Evolutionary conservation across 2,888 invertebrate species (phyloP).

Genomic region (Clanis bilineata): DNA sequence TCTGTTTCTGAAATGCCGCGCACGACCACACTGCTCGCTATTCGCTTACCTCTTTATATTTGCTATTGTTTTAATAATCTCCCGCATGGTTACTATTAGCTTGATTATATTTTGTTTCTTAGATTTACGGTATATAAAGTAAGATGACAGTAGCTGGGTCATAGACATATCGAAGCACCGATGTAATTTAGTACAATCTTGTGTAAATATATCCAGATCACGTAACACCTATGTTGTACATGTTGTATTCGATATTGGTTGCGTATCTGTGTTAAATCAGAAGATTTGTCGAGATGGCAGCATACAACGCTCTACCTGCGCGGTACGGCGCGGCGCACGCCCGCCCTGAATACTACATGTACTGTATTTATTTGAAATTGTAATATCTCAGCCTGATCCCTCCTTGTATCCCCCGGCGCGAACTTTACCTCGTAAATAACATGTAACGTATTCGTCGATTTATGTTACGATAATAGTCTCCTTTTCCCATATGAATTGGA

Average conservation of each 20-base stretch:
- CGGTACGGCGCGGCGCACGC: conserved; percentile 75
- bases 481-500: conserved; percentile 51
- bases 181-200: conserved; percentile 25
- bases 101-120: conserved; percentile 17
- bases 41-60: conserved; percentile 23
- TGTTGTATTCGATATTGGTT: conserved; percentile 76
- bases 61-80: conserved; percentile 10
- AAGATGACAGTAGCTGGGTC: not conserved
- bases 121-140: not conserved
- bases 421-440: conserved; percentile 73
- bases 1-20: conserved; percentile 45
- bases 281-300: conserved; percentile 78
- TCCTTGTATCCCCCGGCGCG: conserved; percentile 69
- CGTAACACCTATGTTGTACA: conserved; percentile 61
- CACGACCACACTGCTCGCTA: conserved; percentile 42
- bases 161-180: not conserved
- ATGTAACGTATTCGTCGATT: conserved; percentile 68
- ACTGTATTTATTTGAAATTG: conserved; percentile 80
- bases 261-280: conserved; percentile 80
- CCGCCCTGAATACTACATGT: conserved; percentile 79
- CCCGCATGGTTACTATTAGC: conserved; percentile 22
- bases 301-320: too few species aligned
- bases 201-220: conserved; percentile 77
- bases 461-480: conserved; percentile 65
- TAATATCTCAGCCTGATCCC: conserved; percentile 77